Conservation (phyloP, 2,888 invertebrate species). For the Nomada flava region DNA sequence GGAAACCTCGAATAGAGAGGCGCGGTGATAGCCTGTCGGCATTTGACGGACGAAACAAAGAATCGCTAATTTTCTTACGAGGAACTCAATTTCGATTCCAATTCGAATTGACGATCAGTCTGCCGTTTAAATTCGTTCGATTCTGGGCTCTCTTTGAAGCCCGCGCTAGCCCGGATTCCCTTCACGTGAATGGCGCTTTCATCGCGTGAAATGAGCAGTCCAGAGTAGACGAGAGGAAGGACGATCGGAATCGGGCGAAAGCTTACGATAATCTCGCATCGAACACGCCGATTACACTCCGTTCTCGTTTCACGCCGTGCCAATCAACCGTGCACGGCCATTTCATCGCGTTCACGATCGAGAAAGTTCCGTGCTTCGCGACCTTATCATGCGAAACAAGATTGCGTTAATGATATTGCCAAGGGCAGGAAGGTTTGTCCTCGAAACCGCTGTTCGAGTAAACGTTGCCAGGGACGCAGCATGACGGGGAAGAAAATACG, state of each 20-base stretch:
- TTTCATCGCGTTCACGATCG: neutral
- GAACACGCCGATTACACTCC: constrained; percentile 53
- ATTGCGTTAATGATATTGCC: constrained; percentile 33
- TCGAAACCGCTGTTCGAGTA: neutral
- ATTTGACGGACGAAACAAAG: constrained; percentile 27
- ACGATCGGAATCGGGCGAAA: constrained; percentile 47
- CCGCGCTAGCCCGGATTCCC: constrained; percentile 49
- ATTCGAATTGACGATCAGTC: constrained; percentile 42
- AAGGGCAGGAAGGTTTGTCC: neutral
- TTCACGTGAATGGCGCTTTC: constrained; percentile 53
- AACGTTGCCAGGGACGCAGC: constrained; percentile 8
- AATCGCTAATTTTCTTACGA: constrained; percentile 59
- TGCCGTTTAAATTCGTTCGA: constrained; percentile 57
- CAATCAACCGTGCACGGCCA: constrained; percentile 11
- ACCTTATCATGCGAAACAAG: constrained; percentile 6
- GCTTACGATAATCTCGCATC: constrained; percentile 57
- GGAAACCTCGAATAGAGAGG: neutral
- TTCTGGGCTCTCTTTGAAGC: constrained; percentile 57
- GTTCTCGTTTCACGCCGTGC: constrained; percentile 35
- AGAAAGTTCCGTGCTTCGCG: neutral
- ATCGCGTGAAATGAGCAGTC: constrained; percentile 56
- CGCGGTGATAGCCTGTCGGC: neutral
- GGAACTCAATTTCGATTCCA: constrained; percentile 56
- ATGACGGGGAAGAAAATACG: neutral
- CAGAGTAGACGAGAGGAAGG: constrained; percentile 21